Evolutionary conservation across 2,797 vertebrate species (phyloP).

Genomic region (Megalops cyprinoides): DNA sequence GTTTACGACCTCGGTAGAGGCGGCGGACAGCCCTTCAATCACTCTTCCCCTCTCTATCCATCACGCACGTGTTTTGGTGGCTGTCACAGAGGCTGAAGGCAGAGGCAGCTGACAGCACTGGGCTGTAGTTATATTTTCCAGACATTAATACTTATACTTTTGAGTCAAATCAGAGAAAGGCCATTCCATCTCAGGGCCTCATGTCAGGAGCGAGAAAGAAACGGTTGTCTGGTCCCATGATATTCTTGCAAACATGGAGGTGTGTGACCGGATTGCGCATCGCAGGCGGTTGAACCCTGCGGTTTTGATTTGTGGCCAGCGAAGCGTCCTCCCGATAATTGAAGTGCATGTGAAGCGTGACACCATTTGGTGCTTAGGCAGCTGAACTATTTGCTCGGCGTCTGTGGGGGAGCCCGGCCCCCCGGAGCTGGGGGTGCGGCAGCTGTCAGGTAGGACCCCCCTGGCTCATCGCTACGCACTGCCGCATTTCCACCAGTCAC

Average conservation of each 20-base stretch:
- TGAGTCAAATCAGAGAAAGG: constrained; percentile 52
- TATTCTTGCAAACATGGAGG: background rate
- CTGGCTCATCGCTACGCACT: background rate
- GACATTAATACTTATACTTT: background rate
- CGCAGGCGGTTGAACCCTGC: too few relatives aligned
- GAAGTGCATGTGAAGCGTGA: too few relatives aligned
- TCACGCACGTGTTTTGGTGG: constrained; percentile 6
- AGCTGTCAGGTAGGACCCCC: too few relatives aligned
- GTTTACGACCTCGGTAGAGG: constrained; percentile 19
- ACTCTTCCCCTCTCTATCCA: background rate
- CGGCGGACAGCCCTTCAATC: constrained; percentile 17
- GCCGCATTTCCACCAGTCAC: constrained; percentile 12
- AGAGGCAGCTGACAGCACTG: background rate
- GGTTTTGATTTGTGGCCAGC: constrained; percentile 2
- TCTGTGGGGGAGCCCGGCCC: too few relatives aligned
- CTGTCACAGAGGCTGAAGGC: too few relatives aligned
- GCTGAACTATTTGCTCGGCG: too few relatives aligned
- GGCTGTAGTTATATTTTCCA: constrained; percentile 7
- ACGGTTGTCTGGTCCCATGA: constrained; percentile 3
- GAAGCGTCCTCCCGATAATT: too few relatives aligned
- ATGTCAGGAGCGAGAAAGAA: background rate
- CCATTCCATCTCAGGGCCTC: background rate
- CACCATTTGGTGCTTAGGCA: too few relatives aligned
- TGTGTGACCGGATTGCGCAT: background rate
- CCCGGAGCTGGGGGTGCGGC: too few relatives aligned